phyloP scores from a whole-genome alignment of 2,113 vertebrate species.

The Caranx ignobilis region DNA sequence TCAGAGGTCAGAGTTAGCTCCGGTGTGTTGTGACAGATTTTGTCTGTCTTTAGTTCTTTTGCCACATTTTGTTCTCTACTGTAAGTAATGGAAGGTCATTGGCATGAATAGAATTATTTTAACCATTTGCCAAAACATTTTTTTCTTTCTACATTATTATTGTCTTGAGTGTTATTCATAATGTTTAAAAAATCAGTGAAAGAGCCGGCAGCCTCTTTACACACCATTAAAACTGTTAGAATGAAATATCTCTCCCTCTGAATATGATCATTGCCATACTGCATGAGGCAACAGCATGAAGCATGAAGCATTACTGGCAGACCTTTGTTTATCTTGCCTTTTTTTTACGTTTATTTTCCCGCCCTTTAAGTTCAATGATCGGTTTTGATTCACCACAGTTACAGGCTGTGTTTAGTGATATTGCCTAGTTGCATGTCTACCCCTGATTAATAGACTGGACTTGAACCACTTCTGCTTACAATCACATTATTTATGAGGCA shows the following conservation, averaged over 20 bases:
- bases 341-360: background rate
- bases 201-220: background rate
- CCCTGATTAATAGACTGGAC: conserved; percentile 45
- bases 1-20: too few relatives aligned
- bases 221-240: background rate
- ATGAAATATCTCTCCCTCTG: background rate
- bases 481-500: conserved; percentile 54
- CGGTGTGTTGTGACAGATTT: too few relatives aligned
- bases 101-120: too few relatives aligned
- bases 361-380: background rate
- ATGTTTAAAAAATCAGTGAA: background rate
- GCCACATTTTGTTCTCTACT: too few relatives aligned
- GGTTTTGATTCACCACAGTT: background rate
- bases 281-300: background rate
- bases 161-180: too few relatives aligned
- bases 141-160: background rate
- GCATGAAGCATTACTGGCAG: background rate
- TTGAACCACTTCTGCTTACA: conserved; percentile 39
- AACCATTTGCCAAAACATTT: background rate
- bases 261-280: background rate
- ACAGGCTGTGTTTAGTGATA: conserved; percentile 18
- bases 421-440: conserved; percentile 26
- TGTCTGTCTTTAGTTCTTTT: too few relatives aligned
- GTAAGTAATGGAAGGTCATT: too few relatives aligned
- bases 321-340: background rate